Evolutionary conservation across 2,797 vertebrate genomes (phyloP).

Genomic region (Pyrocephalus nanus): DNA sequence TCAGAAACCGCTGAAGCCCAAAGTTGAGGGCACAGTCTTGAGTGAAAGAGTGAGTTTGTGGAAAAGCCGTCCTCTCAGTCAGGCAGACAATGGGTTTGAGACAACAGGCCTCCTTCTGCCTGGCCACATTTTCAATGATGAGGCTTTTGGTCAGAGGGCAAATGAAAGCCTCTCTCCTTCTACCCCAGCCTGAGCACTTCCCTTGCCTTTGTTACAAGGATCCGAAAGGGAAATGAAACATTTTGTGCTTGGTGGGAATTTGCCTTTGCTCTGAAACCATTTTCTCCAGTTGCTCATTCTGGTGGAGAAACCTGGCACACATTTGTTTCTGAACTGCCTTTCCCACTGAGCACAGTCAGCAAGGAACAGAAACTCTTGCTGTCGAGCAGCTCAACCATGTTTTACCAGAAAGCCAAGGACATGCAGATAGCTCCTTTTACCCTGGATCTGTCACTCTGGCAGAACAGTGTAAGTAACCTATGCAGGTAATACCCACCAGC

Average conservation of each 20-base stretch:
- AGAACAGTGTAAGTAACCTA: background rate
- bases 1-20: background rate
- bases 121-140: rapidly evolving
- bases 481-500: background rate
- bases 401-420: background rate
- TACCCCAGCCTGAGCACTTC: background rate
- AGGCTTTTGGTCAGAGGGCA: background rate
- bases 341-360: background rate
- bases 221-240: background rate
- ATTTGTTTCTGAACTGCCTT: background rate
- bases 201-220: background rate
- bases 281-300: background rate
- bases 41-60: background rate
- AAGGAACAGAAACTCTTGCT: background rate
- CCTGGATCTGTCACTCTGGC: background rate
- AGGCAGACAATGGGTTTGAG: background rate
- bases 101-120: background rate
- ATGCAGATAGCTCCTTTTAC: background rate
- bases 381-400: background rate
- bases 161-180: background rate
- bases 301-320: background rate
- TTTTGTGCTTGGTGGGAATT: background rate
- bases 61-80: background rate
- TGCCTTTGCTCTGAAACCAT: background rate
- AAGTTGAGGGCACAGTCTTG: background rate